Conservation (phyloP, 2,888 invertebrate genomes). For the Eupithecia insigniata region DNA sequence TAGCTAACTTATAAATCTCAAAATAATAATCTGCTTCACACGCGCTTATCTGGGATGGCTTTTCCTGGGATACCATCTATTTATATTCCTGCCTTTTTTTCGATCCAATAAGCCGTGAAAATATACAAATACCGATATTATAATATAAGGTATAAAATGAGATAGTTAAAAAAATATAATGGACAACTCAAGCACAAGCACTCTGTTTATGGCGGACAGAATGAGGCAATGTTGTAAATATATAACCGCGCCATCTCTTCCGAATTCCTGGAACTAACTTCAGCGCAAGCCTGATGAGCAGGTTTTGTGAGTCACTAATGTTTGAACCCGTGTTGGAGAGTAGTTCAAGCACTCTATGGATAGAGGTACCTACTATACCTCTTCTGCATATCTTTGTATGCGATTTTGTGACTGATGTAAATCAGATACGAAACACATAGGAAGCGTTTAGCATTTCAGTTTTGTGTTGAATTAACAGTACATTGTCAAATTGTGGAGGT, state of each 20-base stretch:
- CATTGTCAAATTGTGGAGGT: background rate
- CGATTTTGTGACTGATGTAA: background rate
- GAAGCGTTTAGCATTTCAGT: background rate
- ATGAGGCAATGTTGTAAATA: background rate
- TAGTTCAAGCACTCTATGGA: constrained; percentile 62
- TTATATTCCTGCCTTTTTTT: background rate
- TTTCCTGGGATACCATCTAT: too few relatives aligned
- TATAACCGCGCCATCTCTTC: background rate
- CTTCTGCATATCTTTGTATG: background rate
- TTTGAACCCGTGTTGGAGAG: background rate
- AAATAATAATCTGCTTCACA: too few relatives aligned
- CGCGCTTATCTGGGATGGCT: too few relatives aligned
- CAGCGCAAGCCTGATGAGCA: background rate
- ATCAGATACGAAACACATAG: background rate
- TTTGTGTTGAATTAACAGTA: background rate
- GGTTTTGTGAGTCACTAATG: background rate
- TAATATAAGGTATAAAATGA: too few relatives aligned
- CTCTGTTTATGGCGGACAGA: background rate
- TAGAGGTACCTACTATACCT: constrained; percentile 62
- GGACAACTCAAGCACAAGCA: background rate
- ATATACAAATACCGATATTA: too few relatives aligned
- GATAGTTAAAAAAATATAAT: background rate
- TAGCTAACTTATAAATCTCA: too few relatives aligned
- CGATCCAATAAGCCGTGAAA: too few relatives aligned
- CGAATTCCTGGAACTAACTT: background rate